Evolutionary conservation across 2,797 vertebrate species (phyloP).

Genomic region (Tenualosa thibaudeaui): DNA sequence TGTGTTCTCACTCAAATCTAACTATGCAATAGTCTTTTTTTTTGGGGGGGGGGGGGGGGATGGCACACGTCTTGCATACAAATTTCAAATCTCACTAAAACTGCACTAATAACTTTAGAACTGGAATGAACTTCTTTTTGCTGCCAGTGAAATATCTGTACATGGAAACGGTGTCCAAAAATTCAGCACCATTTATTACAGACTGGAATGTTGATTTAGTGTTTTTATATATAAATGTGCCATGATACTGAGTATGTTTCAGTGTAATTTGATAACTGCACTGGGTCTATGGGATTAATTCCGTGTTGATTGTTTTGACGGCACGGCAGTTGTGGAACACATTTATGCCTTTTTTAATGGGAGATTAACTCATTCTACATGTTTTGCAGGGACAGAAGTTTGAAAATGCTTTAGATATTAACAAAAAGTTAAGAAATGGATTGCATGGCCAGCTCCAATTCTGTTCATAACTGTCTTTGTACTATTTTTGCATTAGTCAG

Average conservation of each 20-base stretch:
- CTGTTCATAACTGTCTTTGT: background rate
- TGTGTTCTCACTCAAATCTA: background rate
- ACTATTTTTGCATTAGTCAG: background rate
- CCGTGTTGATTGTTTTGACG: background rate
- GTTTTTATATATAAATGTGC: background rate
- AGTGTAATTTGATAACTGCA: background rate
- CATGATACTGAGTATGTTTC: background rate
- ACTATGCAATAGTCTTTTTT: background rate
- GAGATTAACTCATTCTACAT: background rate
- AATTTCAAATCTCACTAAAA: background rate
- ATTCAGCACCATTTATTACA: background rate
- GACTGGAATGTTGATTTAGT: background rate
- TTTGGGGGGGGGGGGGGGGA: too few relatives aligned
- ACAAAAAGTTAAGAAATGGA: background rate
- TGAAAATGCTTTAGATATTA: background rate
- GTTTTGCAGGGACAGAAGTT: background rate
- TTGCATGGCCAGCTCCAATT: background rate
- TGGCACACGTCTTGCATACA: background rate
- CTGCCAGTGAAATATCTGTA: conserved; percentile 17
- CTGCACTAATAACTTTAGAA: conserved; percentile 3
- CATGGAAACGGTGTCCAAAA: background rate
- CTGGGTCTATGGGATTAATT: background rate
- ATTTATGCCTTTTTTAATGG: background rate
- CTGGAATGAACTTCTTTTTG: conserved; percentile 5
- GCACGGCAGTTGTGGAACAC: background rate